phyloP scores from a whole-genome alignment of 2,797 vertebrate species.

The Semaprochilodus insignis region DNA sequence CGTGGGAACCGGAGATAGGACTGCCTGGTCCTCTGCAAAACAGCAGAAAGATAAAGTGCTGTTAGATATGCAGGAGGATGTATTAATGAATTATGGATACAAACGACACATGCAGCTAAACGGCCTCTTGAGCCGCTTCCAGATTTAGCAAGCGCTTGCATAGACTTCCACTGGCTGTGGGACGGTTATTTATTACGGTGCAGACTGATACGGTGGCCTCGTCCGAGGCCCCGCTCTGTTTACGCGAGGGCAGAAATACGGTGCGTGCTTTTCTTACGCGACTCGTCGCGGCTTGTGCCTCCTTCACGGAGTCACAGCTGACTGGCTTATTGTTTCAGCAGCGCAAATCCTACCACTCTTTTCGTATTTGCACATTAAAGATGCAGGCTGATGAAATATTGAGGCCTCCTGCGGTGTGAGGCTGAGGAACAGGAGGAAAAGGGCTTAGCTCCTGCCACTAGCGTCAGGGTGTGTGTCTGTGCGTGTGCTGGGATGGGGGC shows the following conservation, averaged over 20 bases:
- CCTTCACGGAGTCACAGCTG: neutral
- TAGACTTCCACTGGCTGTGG: neutral
- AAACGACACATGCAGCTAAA: conserved; percentile 16
- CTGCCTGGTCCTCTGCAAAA: conserved; percentile 53
- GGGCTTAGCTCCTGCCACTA: neutral
- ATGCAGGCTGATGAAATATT: conserved; percentile 80
- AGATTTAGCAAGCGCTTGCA: neutral
- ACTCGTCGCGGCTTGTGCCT: neutral
- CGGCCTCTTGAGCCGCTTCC: conserved; percentile 15
- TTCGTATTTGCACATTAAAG: conserved; percentile 75
- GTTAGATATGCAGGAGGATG: conserved; percentile 19
- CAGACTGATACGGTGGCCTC: neutral
- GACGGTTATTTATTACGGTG: neutral
- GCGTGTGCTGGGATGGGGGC: neutral
- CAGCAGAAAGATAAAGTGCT: conserved; percentile 30
- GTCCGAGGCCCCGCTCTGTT: neutral
- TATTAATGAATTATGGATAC: conserved; percentile 48
- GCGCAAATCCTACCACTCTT: conserved; percentile 62
- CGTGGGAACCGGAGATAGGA: conserved; percentile 62
- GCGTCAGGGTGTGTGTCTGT: neutral
- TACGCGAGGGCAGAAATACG: neutral
- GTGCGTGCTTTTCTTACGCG: neutral
- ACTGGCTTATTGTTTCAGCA: conserved; percentile 9
- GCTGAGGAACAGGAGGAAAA: conserved; percentile 27
- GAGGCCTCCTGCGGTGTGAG: conserved; percentile 70